Evolutionary conservation across 2,113 vertebrate species (phyloP), one percentile per base, ranked within the genome.

Genomic region (Scopus umbretta): DNA sequence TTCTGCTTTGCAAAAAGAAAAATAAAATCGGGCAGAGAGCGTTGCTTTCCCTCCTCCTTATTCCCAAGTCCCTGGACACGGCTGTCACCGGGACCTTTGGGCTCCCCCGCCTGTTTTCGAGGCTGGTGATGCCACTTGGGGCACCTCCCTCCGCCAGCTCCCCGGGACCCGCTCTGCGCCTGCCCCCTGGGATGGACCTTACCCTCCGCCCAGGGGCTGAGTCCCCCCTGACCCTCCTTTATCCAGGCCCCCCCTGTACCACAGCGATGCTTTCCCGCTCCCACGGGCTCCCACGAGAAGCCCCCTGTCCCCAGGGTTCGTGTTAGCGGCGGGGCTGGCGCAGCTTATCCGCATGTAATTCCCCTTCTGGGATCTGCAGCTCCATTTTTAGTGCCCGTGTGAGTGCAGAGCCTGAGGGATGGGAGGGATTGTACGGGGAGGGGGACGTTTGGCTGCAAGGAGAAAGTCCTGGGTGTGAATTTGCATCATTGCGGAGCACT

Each of bases 321-420:
- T 18, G 56, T 29, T 10, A 23, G 21, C 0, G 3, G n/a, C 0
- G 1, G n/a, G 29, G 18, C 38, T 0, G 8, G 21, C 3, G 4
- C 10, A 80, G 70, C 26, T 47, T 67, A 30, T 50, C 79, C 7
- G 5, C 75, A 19, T 0, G 1, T 29, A 49, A 75, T 86, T 88
- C 25, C 72, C 53, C 63, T 25, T 40, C 58, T 50, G 92, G 67
- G 53, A 25, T n/a, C 47, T 16, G 25, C 72, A 27, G 63, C 53
- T 65, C 79, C 2, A 0, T 16, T 53, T 56, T 40, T 53, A 18
- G 94, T 0, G 13, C n/a, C 61, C 6, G 22, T 0, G 2, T 36
- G 29, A 90, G 32, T 1, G 1, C 43, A 21, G 81, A 87, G 49
- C 73, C 34, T 7, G 1, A 23, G 52, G 43, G 47, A 63, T 1